Evolutionary conservation across 2,888 invertebrate species (phyloP).

Genomic region (Ariolimax columbianus): DNA sequence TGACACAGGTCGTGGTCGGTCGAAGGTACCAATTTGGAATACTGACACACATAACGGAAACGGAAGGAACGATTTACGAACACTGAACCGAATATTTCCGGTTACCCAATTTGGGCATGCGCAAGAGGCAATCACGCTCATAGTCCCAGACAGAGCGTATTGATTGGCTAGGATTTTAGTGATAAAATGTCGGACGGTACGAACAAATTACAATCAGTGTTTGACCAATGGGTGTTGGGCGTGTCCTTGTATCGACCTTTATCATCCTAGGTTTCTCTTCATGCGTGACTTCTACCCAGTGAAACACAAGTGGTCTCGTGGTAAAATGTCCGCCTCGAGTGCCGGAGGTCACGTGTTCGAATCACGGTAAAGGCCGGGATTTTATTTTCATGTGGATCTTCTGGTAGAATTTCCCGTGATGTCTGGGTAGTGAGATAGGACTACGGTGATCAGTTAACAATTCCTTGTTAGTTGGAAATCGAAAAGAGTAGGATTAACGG

Average conservation of each 20-base stretch:
- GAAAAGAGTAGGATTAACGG: too few species aligned
- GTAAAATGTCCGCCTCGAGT: too few species aligned
- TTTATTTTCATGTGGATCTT: too few species aligned
- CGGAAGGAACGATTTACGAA: background rate
- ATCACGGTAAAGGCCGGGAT: too few species aligned
- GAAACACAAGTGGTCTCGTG: too few species aligned
- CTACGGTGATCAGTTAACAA: too few species aligned
- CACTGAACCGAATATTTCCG: background rate
- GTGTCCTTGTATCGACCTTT: background rate
- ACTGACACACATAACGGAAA: background rate
- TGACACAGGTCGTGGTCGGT: background rate
- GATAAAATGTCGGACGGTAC: background rate
- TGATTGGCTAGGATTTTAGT: background rate
- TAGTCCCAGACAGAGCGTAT: background rate
- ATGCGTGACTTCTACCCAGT: background rate
- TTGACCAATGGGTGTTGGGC: background rate
- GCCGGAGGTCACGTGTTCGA: too few species aligned
- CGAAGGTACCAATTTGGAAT: background rate
- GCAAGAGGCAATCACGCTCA: background rate
- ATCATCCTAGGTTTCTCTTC: too few species aligned
- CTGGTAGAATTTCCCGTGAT: too few species aligned
- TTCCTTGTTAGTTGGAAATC: too few species aligned
- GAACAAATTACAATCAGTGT: background rate
- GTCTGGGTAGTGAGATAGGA: too few species aligned
- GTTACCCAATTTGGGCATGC: slow-evolving; percentile 15